A percentile compares a stretch with the other conserved stretches of the same genome.
Evolutionary conservation across 2,797 vertebrate species (phyloP).

Genomic region (Acanthornis magna): DNA sequence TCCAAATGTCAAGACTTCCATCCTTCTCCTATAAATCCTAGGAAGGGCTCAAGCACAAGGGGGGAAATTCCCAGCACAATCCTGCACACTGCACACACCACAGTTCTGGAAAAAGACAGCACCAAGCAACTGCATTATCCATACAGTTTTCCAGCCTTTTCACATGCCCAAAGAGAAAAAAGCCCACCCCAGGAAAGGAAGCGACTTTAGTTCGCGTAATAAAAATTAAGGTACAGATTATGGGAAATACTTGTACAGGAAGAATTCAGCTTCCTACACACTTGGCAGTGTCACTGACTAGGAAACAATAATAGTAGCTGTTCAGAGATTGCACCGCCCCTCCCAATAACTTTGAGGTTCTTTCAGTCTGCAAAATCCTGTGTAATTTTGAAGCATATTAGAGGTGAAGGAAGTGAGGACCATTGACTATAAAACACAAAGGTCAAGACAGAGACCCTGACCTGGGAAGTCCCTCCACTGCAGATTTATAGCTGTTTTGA

Average conservation of each 20-base stretch:
- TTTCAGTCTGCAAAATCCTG: not conserved
- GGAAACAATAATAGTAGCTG: not conserved
- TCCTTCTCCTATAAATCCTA: constrained; percentile 11
- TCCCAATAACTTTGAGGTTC: not conserved
- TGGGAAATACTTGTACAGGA: not conserved
- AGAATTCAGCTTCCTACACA: constrained; percentile 10
- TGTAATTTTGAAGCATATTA: not conserved
- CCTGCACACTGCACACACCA: accelerated
- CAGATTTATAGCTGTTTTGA: not conserved
- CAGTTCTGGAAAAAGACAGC: not conserved
- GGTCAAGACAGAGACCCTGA: not conserved
- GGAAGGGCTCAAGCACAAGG: not conserved
- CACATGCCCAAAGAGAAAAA: not conserved
- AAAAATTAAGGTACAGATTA: not conserved
- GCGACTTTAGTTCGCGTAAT: not conserved
- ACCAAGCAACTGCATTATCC: not conserved
- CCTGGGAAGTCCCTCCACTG: not conserved
- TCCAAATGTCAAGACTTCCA: constrained; percentile 45
- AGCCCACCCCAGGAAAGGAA: not conserved
- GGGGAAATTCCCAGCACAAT: not conserved
- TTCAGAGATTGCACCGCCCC: not conserved
- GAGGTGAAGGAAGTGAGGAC: not conserved
- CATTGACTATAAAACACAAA: not conserved
- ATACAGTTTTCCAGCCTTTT: not conserved
- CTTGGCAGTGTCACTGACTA: not conserved